phyloP scores from a whole-genome alignment of 2,888 invertebrate genomes.

The Agonum fuliginosum region DNA sequence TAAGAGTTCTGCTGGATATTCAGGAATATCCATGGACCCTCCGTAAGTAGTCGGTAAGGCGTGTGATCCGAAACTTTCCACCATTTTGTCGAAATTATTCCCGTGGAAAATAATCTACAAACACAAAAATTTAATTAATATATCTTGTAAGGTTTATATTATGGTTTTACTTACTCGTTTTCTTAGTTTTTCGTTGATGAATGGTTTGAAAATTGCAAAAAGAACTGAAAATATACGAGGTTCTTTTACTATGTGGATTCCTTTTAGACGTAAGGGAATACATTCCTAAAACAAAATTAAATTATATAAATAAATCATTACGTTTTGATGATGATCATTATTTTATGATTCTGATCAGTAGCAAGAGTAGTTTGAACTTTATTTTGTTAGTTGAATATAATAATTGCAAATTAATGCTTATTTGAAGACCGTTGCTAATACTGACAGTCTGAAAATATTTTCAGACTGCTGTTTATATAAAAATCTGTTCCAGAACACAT shows the following conservation, averaged over 20 bases:
- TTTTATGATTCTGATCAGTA: too few species aligned
- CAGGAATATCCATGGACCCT: slow-evolving; percentile 79
- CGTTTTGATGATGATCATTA: too few species aligned
- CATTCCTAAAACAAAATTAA: slow-evolving; percentile 76
- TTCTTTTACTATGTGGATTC: slow-evolving; percentile 91
- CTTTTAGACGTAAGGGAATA: slow-evolving; percentile 88
- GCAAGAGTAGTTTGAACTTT: too few species aligned
- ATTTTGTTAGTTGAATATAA: too few species aligned
- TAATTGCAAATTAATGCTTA: too few species aligned
- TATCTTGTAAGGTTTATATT: neutral
- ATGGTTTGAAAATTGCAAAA: slow-evolving; percentile 91
- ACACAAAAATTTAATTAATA: slow-evolving; percentile 18
- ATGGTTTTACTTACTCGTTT: slow-evolving; percentile 77
- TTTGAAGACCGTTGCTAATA: too few species aligned
- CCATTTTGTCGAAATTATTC: slow-evolving; percentile 77
- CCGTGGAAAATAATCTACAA: slow-evolving; percentile 83
- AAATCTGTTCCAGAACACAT: too few species aligned
- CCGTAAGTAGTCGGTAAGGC: slow-evolving; percentile 80
- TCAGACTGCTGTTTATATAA: too few species aligned
- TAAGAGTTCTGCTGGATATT: slow-evolving; percentile 78
- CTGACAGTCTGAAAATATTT: too few species aligned
- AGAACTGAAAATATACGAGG: slow-evolving; percentile 90
- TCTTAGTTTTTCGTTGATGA: slow-evolving; percentile 87
- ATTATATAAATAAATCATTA: too few species aligned
- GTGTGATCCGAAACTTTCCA: slow-evolving; percentile 76